Evolutionary conservation across 2,888 invertebrate genomes (phyloP).

Genomic region (Patella depressa): DNA sequence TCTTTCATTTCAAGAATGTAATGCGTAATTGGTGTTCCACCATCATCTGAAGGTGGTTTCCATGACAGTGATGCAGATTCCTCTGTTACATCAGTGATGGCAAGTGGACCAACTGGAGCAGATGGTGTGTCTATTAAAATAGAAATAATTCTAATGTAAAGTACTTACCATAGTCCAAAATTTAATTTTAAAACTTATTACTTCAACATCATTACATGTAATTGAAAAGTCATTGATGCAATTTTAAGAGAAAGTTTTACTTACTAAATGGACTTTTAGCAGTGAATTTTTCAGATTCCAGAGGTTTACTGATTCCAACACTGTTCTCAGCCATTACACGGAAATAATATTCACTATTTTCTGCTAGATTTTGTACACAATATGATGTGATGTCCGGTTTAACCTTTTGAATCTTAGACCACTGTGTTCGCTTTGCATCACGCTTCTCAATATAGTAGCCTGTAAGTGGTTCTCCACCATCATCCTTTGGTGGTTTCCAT

Average conservation of each 20-base stretch:
- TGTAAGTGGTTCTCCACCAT: conserved; percentile 64
- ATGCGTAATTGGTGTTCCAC: conserved; percentile 56
- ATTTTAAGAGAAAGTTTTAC: conserved; percentile 37
- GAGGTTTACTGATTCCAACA: conserved; percentile 73
- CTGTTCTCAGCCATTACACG: conserved; percentile 89
- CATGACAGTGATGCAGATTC: conserved; percentile 55
- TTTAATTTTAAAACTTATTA: conserved; percentile 2
- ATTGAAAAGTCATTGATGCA: too few species aligned
- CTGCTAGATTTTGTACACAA: conserved; percentile 76
- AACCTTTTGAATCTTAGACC: conserved; percentile 43
- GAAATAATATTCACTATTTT: conserved; percentile 90
- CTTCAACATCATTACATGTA: background rate
- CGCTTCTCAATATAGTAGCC: conserved; percentile 67
- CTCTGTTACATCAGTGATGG: conserved; percentile 37
- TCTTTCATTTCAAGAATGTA: conserved; percentile 73
- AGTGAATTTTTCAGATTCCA: conserved; percentile 57
- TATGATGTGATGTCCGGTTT: conserved; percentile 74
- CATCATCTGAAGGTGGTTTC: conserved; percentile 56
- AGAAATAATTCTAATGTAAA: background rate
- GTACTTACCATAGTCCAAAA: background rate
- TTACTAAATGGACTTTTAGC: conserved; percentile 81
- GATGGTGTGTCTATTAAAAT: conserved; percentile 46
- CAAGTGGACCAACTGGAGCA: conserved; percentile 40
- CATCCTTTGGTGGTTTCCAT: conserved; percentile 62
- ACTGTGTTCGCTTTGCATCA: conserved; percentile 75